Base-by-base conservation (phyloP, 2,113 vertebrate species). In the Oxygymnocypris stewartii region DNA sequence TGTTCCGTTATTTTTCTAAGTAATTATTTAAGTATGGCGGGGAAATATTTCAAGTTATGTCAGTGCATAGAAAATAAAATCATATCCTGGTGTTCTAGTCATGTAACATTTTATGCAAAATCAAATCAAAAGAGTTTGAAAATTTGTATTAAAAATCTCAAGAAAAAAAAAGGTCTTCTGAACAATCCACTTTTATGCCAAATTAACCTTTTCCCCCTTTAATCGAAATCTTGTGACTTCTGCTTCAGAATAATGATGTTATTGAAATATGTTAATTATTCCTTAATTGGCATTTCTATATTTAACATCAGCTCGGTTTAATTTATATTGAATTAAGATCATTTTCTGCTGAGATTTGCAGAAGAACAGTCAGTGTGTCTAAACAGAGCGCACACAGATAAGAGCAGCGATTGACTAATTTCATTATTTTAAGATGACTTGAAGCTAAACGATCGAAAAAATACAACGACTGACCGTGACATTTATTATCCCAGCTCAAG, bases 1-100 rank as follows among this genome's bases (percentile, higher is more conserved):
- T 8, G 90, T 95, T 96, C 94, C 93, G 97, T 98, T 98, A 99
- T 99, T 98, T 99, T 99, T 99, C 96, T 99, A 99, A 96, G 91
- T 96, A 95, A 94, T 93, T 90, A 94, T 93, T 91, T 81, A 86
- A 85, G 85, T 84, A 85, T 18, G 44, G 31, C 57, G 20, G 23
- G 61, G 91, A 86, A 91, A 91, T 91, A 91, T 95, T 93, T 93
- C 91, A 92, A 89, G 92, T n/a, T n/a, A n/a, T n/a, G n/a, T 87
- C 88, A 74, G 90, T 93, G 80, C 88, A 93, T 93, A 90, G 73
- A 87, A 91, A 90, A 90, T 88, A 89, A 91, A 89, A 91, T 92
- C 90, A 92, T 91, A 92, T 95, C 88, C 85, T 88, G 93, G 94
- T 78, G 76, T 78, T 78, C 49, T 78, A n/a, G 76, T 78, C 49